phyloP scores from a whole-genome alignment of 2,113 vertebrate species.

The Macrotus californicus region DNA sequence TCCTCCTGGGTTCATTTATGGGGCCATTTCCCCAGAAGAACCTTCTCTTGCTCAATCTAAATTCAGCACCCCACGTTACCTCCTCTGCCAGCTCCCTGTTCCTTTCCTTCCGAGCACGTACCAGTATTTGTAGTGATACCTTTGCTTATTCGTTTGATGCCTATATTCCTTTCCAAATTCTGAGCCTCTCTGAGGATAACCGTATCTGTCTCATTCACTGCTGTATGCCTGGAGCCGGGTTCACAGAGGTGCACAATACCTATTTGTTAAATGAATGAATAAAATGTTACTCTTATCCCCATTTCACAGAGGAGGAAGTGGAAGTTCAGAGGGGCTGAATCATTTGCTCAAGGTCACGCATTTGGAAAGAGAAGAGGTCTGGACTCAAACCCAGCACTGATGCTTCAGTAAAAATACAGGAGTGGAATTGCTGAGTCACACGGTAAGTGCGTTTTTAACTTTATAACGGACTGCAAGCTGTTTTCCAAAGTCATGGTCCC shows the following conservation, averaged over 20 bases:
- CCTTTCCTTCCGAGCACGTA: not conserved
- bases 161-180: not conserved
- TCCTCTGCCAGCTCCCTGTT: not conserved
- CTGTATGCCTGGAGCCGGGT: fast-evolving
- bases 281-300: not conserved
- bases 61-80: not conserved
- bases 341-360: not conserved
- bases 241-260: not conserved
- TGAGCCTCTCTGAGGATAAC: not conserved
- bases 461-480: not conserved
- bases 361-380: not conserved
- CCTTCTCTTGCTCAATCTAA: not conserved
- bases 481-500: not conserved
- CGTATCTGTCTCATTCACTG: not conserved
- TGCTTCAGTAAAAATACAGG: not conserved
- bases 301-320: not conserved
- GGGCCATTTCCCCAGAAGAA: not conserved
- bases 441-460: not conserved
- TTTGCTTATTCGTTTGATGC: not conserved
- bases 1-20: not conserved
- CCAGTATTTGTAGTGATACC: not conserved
- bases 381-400: not conserved
- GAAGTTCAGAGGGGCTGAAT: not conserved
- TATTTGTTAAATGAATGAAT: not conserved
- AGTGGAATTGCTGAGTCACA: not conserved